Conservation (phyloP, 1,140 invertebrate species). For the Archegozetes longisetosus region DNA sequence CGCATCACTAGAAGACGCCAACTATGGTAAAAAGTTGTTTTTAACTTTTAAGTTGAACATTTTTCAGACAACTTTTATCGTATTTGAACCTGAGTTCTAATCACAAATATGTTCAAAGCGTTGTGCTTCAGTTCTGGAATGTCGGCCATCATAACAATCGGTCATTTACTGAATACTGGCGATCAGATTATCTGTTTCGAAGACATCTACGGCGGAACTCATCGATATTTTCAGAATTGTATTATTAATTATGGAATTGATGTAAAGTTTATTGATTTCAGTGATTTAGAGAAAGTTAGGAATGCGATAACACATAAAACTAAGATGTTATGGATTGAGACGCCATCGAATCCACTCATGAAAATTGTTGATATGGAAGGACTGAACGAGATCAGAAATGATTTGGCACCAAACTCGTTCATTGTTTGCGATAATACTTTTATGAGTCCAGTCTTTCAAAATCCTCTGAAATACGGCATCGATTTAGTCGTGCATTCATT, state of each 20-base stretch:
- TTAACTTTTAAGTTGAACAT: no score
- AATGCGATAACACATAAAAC: constrained; percentile 61
- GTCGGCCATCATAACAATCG: constrained; percentile 58
- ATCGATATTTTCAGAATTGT: constrained; percentile 42
- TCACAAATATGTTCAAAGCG: no score
- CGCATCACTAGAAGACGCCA: constrained; percentile 73
- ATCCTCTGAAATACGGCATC: constrained; percentile 73
- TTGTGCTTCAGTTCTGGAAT: constrained; percentile 75
- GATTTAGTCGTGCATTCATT: constrained; percentile 84
- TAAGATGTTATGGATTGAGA: constrained; percentile 91
- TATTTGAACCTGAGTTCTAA: no score
- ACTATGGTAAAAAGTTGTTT: constrained; percentile 44
- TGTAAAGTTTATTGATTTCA: constrained; percentile 61
- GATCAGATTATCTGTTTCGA: constrained; percentile 83
- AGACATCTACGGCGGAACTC: constrained; percentile 90
- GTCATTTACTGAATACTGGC: constrained; percentile 55
- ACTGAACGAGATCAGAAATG: constrained; percentile 45
- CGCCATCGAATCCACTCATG: constrained; percentile 90
- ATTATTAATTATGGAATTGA: constrained; percentile 48
- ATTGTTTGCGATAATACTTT: constrained; percentile 95
- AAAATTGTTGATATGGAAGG: constrained; percentile 77
- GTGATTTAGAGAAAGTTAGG: constrained; percentile 45
- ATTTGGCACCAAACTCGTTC: constrained; percentile 45
- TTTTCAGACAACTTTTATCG: no score
- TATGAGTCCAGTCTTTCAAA: constrained; percentile 79